phyloP scores from a whole-genome alignment of 2,113 vertebrate genomes.

The Centropristis striata region DNA sequence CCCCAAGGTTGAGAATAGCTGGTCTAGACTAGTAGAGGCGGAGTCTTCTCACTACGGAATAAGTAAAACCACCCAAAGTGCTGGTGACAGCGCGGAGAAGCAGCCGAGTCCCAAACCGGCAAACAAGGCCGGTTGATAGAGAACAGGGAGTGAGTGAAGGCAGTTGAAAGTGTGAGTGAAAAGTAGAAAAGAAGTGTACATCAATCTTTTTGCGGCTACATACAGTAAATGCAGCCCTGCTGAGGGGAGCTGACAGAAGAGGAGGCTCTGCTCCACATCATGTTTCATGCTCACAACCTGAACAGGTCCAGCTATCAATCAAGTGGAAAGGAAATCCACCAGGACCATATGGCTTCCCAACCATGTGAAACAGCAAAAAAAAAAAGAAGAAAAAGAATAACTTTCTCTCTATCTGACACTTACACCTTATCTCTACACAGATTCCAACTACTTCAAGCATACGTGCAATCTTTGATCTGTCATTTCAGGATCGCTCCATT shows the following conservation, averaged over 20 bases:
- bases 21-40: no score
- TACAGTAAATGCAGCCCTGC: conserved; percentile 37
- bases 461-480: neutral
- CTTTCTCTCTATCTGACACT: conserved; percentile 6
- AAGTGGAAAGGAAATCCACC: conserved; percentile 29
- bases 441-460: neutral
- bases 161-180: conserved; percentile 36
- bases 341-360: conserved; percentile 29
- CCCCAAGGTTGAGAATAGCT: no score
- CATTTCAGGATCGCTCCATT: neutral
- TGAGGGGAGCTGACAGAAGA: conserved; percentile 44
- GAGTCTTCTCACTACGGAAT: conserved; percentile 43
- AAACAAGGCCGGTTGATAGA: conserved; percentile 23
- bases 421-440: neutral
- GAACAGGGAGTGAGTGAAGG: conserved; percentile 48
- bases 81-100: conserved; percentile 59
- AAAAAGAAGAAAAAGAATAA: neutral
- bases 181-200: conserved; percentile 16
- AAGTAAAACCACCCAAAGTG: conserved; percentile 53
- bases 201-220: conserved; percentile 38
- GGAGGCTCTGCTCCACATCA: conserved; percentile 36
- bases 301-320: conserved; percentile 60
- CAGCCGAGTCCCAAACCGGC: conserved; percentile 27
- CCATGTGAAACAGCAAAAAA: neutral
- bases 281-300: conserved; percentile 43